Base-by-base conservation (phyloP, 2,113 vertebrate genomes). In the Rana temporaria region DNA sequence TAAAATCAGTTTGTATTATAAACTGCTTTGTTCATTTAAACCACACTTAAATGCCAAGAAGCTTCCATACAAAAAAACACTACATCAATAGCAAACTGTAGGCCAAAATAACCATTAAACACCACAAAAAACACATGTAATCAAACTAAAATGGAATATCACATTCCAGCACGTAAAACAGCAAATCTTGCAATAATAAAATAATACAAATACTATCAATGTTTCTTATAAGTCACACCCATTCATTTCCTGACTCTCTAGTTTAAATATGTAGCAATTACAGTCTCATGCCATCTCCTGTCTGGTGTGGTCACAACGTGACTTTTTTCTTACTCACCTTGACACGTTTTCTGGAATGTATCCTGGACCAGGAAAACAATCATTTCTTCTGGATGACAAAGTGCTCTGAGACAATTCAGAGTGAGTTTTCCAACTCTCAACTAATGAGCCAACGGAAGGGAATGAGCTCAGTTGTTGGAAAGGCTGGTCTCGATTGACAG, bases 361-460 rank as follows among this genome's bases (percentile, higher is more conserved):
- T 91, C 96, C 96, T 91, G 96, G 93, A 85, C 96, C 95, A 0
- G 93, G 95, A 89, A 96, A 99, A 84, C 95, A 96, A 87, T 98
- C 98, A 17, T 86, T 88, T 90, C 95, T 95, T 90, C 97, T 95
- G 83, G 94, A 92, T 8, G 96, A 91, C 85, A 93, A 86, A 24
- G 92, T 88, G 84, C 90, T 92, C 85, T 94, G 92, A 76, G 92
- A 88, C 92, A 99, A 90, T 90, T 96, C 96, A 2, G 96, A 89
- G 32, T 96, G 96, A 0, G 96, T 95, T 93, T 99, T 99, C 98
- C 98, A 99, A 2, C 96, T 95, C 90, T 99, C 98, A 92, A 99
- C 95, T 85, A 98, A 91, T 0, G 96, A 95, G 64, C 93, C 94
- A 88, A 99, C 96, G 0, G 97, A 94, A 84, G 97, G 96, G 93